Evolutionary conservation across 2,113 vertebrate species (phyloP).

Genomic region (Tupaia tana): DNA sequence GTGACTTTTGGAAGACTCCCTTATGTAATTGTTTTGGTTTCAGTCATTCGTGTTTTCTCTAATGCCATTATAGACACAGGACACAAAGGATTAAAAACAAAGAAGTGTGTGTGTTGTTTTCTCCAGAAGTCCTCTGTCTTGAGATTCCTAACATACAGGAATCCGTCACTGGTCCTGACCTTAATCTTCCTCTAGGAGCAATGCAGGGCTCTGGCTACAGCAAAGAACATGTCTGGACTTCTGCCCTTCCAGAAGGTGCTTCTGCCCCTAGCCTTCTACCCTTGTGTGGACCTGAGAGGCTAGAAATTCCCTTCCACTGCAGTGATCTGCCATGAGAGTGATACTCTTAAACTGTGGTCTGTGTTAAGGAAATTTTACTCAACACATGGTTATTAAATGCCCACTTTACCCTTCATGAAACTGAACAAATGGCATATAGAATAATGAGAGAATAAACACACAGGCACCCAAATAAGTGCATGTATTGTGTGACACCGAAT

Average conservation of each 20-base stretch:
- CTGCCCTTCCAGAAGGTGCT: neutral
- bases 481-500: conserved; percentile 57
- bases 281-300: neutral
- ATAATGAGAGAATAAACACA: conserved; percentile 55
- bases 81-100: neutral
- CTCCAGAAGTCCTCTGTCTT: neutral
- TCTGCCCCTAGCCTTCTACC: neutral
- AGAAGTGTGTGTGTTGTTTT: neutral
- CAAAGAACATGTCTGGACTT: neutral
- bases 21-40: neutral
- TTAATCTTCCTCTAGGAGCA: neutral
- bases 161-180: neutral
- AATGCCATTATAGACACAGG: neutral
- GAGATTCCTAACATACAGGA: neutral
- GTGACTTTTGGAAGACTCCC: neutral
- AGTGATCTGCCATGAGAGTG: neutral
- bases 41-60: neutral
- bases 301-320: neutral
- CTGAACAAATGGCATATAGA: conserved; percentile 43
- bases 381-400: neutral
- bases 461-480: conserved; percentile 11
- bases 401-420: neutral
- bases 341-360: neutral
- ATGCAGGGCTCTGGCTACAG: neutral
- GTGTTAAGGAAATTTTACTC: neutral